Base-by-base conservation (phyloP, 2,113 vertebrate species). In the Loxodonta africana region DNA sequence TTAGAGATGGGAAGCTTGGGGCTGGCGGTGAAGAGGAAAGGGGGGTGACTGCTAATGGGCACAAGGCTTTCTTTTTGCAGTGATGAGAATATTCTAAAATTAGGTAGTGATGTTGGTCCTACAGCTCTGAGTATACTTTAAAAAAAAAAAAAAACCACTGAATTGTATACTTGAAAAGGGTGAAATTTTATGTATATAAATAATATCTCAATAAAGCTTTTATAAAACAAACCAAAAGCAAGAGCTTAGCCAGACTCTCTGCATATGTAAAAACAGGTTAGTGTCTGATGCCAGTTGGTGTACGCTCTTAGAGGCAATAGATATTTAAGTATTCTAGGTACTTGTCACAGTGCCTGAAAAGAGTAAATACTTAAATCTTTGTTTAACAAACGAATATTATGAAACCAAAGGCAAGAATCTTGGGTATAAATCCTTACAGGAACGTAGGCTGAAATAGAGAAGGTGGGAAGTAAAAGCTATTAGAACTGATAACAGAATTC, bases 301-400 rank as follows among this genome's bases (percentile, higher is more conserved):
- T 46, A 74, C 74, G 7, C 86, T 90, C 57, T 62, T 62, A 57
- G 15, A 20, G 25, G 74, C 91, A 83, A 78, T 86, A 89, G 81
- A 76, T 80, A 73, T 73, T 83, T 95, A 74, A 91, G 8, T 83
- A 46, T 91, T 82, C 77, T 15, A 89, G 44, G 51, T 92, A 76
- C 9, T 94, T 84, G 71, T 18, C 57, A 86, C 15, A 81, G 26
- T 90, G n/a, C 30, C 41, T 86, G 48, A 94, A 41, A 15, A 73
- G 57, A 77, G 44, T 71, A 76, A 92, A 84, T 28, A 81, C 57
- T 93, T 88, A 88, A 81, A 67, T 88, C 23, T 82, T 91, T 91
- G 46, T 73, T 91, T 73, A 88, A 91, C 63, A 44, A 88, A 63
- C 77, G 53, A 83, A 57, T 84, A 89, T 44, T 71, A 57, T 90